Base-by-base conservation (phyloP, 1,140 invertebrate genomes). In the Drosophila obscura region DNA sequence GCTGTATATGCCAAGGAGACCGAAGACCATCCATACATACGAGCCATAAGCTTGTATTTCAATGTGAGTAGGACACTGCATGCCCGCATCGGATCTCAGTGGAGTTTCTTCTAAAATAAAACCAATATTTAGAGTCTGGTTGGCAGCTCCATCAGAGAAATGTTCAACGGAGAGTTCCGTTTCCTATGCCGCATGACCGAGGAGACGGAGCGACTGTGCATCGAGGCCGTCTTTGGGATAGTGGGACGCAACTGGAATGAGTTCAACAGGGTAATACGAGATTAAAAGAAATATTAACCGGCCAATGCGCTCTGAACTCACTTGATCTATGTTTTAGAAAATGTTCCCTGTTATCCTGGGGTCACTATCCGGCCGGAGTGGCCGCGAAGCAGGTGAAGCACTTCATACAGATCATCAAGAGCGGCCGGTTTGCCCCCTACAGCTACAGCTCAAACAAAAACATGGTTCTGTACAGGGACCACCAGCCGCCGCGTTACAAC, bases 321-420 rank as follows among this genome's bases (percentile, higher is more conserved):
- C 5, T 1, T 51, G 0, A 11, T 2, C 4, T 2, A 0, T 6
- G 24, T 76, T 76, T 0, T 7, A 91, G 93, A 94, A 94, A 44
- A 94, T 95, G 83, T 89, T 96, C 4, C 94, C 96, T 0, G 94
- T 97, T 0, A 95, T 97, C 56, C 92, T 96, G 50, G 50, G 93
- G 94, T 1, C 96, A 97, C 79, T 93, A 94, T 61, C 97, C 91
- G 2, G 91, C 91, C 0, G 91, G 91, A 15, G 90, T 91, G 53
- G 77, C 90, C 2, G 85, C 91, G 53, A 91, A 92, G 64, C 90
- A 91, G 67, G 81, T 92, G 1, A 90, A 90, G 45, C 91, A 92
- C 65, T 92, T 92, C 15, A 91, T 88, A 50, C 91, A 92, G 78
- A 80, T 91, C 13, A 92, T 90, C 24, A 85, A 90, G 50, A 81